A percentile compares a stretch with the other conserved stretches of the same genome.
Evolutionary conservation across 2,888 invertebrate species (phyloP).

Genomic region (Pristionchus arcanus): DNA sequence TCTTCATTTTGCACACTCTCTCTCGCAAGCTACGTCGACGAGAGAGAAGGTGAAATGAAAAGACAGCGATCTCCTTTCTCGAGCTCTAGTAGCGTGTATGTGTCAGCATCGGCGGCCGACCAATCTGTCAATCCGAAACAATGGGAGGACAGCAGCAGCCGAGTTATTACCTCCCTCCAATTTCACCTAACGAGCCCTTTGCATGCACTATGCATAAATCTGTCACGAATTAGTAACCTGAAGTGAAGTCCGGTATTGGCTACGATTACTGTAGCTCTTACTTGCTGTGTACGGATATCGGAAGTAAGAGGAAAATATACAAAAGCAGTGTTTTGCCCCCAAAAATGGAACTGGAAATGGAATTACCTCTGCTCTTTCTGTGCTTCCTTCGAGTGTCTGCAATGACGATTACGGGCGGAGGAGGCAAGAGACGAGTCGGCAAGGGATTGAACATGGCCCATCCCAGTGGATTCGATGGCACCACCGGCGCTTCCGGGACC

Average conservation of each 20-base stretch:
- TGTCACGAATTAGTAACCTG: neutral
- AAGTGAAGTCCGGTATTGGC: neutral
- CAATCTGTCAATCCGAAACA: constrained; percentile 15
- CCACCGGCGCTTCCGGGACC: neutral
- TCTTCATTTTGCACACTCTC: too few species aligned
- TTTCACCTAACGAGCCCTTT: neutral
- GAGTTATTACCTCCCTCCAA: neutral
- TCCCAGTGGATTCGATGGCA: constrained; percentile 64
- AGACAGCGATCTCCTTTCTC: too few species aligned
- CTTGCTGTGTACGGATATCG: too few species aligned
- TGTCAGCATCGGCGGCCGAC: neutral
- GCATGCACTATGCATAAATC: neutral
- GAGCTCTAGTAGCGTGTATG: neutral
- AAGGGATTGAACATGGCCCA: constrained; percentile 71
- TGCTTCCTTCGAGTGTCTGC: neutral
- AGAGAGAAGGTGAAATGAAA: too few species aligned
- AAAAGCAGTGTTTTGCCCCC: too few species aligned
- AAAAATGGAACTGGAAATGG: neutral
- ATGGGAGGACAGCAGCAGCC: neutral
- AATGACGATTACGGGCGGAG: neutral
- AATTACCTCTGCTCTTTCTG: constrained; percentile 43
- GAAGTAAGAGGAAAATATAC: too few species aligned
- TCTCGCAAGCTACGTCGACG: too few species aligned
- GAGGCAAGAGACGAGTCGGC: constrained; percentile 57
- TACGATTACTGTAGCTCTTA: neutral